Base-by-base conservation (phyloP, 2,888 invertebrate genomes). In the Pycnomerus fuliginosus region DNA sequence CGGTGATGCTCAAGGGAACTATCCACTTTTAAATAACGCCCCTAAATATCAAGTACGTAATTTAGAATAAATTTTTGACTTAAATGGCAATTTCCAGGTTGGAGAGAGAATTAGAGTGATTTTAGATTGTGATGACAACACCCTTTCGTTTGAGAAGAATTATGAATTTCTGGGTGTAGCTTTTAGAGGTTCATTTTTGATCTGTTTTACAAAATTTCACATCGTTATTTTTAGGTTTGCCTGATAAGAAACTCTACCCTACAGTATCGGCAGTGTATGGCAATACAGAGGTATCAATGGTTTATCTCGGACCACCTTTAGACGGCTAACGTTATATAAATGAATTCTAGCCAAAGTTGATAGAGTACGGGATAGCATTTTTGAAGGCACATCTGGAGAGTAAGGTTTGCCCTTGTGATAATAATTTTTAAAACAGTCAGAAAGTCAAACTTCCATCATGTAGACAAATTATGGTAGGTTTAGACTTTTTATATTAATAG, bases 281-380 rank as follows among this genome's bases (percentile, higher is more conserved):
- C 47, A 98, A 99, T 71, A 98, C 97, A 31, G 97, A 99, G 80
- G 95, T 99, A 24, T 95, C 97, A 22, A 97, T 99, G 96, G 93
- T 97, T 27, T 99, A 99, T 73, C 77, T 96, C 62, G 98, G 98
- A 53, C 86, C 89, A 52, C 97, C 98, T n/a, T 73, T 94, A 65
- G 95, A 96, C 81, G 96, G 96, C 76, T 94, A 84, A 86, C 78
- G 16, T 28, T 32, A 36, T 16, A 32, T 37, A 32, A 43, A 17
- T 43, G 36, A 38, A 24, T 36, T 31, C 37, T 33, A 31, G 20
- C 20, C 20, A 20, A 20, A 8, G 20, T 39, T 25, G 16, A 3
- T 3, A 5, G 8, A 22, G 7, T 3, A 7, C 20, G 12, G 2
- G n/a, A 8, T 12, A 10, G 16, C 15, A 31, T 15, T 16, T 8